Evolutionary conservation across 2,888 invertebrate species (phyloP), one percentile per base, ranked within the genome.

Genomic region (Crocallis elinguaria): DNA sequence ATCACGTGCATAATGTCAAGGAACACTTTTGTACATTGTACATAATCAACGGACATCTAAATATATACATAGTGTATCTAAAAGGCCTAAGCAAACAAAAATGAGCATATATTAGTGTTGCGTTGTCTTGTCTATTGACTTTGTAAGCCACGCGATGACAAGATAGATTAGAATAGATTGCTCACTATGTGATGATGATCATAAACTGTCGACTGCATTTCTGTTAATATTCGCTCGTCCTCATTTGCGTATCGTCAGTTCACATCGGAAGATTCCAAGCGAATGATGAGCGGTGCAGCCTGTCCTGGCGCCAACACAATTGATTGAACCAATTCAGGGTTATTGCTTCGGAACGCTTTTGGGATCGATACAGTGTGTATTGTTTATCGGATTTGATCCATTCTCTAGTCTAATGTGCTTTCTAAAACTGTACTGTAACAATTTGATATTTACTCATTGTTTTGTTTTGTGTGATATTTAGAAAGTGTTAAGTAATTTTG

Each of bases 221-320:
- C 23, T 23, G 8, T 6, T 23, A 25, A n/a, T 25, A 9, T 8
- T 7, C 1, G n/a, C 11, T 11, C 19, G 19, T 19, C 19, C 11
- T 25, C 9, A n/a, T 25, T 1, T 36, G 19, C 2, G 14, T 6
- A 6, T 11, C 4, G 9, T 9, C 41, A 11, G 29, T 42, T 2
- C 6, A 3, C 33, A 12, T 41, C 32, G 53, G 57, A 54, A 60
- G 44, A 49, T 57, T 57, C 60, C 60, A 49, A 41, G n/a, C 27
- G 27, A 17, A 9, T 8, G 23, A 5, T 12, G 16, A 7, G 17
- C 32, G 25, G 19, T 25, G 27, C 19, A 32, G 23, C 23, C 11
- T 43, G 55, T 55, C 38, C n/a, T 25, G 51, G 42, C 59, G 59
- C 59, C 52, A 43, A 55, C 51, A n/a, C 52, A 59, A 21, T 52